Percentiles rank a stretch among this genome's conserved stretches.
Evolutionary conservation across 1,140 invertebrate species (phyloP).

Genomic region (Bombus terrestris): DNA sequence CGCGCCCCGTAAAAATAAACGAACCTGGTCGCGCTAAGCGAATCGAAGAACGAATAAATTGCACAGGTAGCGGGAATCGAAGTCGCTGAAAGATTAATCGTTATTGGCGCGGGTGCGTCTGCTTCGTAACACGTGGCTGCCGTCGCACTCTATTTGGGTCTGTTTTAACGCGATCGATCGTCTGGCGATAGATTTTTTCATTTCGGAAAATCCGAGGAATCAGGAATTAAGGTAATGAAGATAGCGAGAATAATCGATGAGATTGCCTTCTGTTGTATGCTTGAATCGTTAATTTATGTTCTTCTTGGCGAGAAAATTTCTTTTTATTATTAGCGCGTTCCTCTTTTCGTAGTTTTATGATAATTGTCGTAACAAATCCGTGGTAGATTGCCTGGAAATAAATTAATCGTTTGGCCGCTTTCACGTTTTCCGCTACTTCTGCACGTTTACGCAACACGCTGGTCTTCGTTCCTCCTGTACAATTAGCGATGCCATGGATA

Average conservation of each 20-base stretch:
- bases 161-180: constrained; percentile 2
- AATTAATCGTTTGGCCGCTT: not conserved
- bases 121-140: constrained; percentile 22
- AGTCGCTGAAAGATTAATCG: constrained; percentile 29
- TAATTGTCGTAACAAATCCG: not conserved
- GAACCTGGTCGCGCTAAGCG: constrained; percentile 5
- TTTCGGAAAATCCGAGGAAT: not conserved
- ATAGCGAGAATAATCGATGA: too few relatives aligned
- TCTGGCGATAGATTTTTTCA: not conserved
- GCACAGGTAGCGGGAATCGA: constrained; percentile 28
- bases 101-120: constrained; percentile 19
- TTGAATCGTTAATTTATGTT: not conserved
- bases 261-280: too few relatives aligned
- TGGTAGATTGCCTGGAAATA: not conserved
- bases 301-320: not conserved
- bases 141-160: not conserved
- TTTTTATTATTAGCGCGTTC: not conserved
- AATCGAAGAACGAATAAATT: constrained; percentile 27
- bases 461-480: not conserved
- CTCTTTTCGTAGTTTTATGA: not conserved
- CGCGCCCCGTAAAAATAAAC: constrained; percentile 33
- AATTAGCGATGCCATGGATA: not conserved
- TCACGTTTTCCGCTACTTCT: not conserved
- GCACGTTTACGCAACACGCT: not conserved
- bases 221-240: too few relatives aligned